A percentile compares a stretch with the other conserved stretches of the same genome.
Conservation (phyloP, 2,888 invertebrate genomes). For the Dolichomitus sp. region DNA sequence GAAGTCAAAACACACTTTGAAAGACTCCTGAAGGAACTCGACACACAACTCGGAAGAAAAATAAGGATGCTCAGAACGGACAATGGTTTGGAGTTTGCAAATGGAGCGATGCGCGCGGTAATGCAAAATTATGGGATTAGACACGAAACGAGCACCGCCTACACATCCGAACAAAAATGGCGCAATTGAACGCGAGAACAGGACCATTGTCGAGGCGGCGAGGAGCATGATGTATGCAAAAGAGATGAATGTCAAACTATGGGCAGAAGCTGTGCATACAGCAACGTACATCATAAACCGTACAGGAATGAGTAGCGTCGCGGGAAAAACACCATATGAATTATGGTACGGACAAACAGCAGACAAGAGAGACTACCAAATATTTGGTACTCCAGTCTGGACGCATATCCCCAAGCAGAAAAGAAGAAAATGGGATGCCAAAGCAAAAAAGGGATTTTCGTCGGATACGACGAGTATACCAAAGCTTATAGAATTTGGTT, state of each 20-base stretch:
- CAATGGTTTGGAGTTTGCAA: constrained; percentile 63
- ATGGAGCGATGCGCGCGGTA: constrained; percentile 36
- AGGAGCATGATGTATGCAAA: constrained; percentile 1
- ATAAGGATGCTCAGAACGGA: constrained; percentile 59
- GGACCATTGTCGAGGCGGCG: constrained; percentile 71
- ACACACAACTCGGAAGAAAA: constrained; percentile 41
- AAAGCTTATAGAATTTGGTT: constrained; percentile 76
- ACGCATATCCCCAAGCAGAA: constrained; percentile 61
- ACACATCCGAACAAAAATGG: constrained; percentile 69
- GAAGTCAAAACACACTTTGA: constrained; percentile 15
- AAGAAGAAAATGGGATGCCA: constrained; percentile 68
- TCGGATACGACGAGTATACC: constrained; percentile 73
- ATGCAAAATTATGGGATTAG: constrained; percentile 39
- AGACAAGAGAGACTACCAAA: constrained; percentile 2
- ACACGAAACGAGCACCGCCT: constrained; percentile 58
- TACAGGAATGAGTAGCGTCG: background rate
- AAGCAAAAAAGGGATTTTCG: constrained; percentile 28
- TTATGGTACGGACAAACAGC: background rate
- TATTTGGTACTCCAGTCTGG: constrained; percentile 76
- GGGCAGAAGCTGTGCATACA: constrained; percentile 2
- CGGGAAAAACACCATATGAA: background rate
- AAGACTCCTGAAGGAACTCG: constrained; percentile 17
- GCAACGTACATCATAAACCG: background rate
- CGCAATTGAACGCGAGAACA: constrained; percentile 72
- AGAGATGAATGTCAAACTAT: background rate